Percentiles rank a stretch among this genome's conserved stretches.
Conservation (phyloP, 2,797 vertebrate species). For the Balearica regulorum region DNA sequence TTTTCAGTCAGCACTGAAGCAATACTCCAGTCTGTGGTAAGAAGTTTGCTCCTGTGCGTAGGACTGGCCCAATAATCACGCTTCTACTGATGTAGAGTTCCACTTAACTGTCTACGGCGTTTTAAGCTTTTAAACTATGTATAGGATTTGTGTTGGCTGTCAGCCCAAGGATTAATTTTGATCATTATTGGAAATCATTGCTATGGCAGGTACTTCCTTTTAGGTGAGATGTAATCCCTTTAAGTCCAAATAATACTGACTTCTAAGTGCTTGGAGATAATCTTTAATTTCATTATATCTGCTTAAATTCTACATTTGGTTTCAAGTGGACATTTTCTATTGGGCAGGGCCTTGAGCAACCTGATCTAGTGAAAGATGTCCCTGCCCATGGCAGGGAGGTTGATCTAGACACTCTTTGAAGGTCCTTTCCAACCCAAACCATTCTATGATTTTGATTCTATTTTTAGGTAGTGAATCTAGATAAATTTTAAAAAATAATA, state of each 20-base stretch:
- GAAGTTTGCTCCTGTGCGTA: not conserved
- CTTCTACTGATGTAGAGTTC: not conserved
- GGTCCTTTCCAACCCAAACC: not conserved
- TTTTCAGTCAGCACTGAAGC: not conserved
- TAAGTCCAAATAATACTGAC: not conserved
- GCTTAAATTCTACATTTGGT: not conserved
- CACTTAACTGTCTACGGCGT: not conserved
- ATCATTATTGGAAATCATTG: conserved; percentile 24
- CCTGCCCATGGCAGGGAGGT: not conserved
- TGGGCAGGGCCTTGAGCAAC: not conserved
- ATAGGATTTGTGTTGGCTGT: not conserved
- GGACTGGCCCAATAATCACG: not conserved
- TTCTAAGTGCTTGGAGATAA: not conserved
- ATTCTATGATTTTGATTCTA: not conserved
- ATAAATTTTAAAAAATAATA: not conserved
- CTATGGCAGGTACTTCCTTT: not conserved
- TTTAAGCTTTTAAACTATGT: not conserved
- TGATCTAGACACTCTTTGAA: not conserved
- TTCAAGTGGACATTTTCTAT: not conserved
- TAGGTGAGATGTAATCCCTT: conserved; percentile 18
- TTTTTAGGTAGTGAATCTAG: not conserved
- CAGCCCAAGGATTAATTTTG: conserved; percentile 31
- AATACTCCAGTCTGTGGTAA: not conserved
- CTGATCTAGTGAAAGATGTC: not conserved
- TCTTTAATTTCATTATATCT: not conserved